These are phyloP conservation scores for Bombycilla garrulus DNA, from an alignment of 2,113 vertebrate species.

Conservation along the genomic window DNA sequence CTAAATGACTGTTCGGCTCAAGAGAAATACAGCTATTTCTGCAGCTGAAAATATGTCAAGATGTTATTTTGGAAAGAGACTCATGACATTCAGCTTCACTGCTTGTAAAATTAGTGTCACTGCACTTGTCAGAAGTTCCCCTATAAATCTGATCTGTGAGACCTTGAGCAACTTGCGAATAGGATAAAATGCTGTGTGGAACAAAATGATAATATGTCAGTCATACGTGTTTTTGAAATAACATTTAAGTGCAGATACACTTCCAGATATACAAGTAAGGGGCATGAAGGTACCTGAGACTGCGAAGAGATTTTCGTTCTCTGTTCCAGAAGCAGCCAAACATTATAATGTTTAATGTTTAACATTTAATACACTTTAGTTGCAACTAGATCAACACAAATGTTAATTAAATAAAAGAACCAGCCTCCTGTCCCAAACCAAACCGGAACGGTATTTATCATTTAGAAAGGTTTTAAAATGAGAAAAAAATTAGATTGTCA, in stretches of 20 bases:
- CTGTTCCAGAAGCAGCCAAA: neutral
- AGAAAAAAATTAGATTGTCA: neutral
- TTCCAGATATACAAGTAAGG: neutral
- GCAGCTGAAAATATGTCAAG: conserved; percentile 7
- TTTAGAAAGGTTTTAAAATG: neutral
- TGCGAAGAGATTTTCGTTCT: neutral
- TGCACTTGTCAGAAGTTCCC: neutral
- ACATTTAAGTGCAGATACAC: neutral
- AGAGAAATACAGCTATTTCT: neutral
- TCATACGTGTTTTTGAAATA: neutral
- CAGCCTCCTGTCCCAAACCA: fast-evolving
- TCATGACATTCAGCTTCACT: conserved; percentile 23
- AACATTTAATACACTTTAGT: neutral
- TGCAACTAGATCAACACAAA: neutral
- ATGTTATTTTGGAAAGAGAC: neutral
- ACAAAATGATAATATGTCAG: neutral
- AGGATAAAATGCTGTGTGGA: neutral
- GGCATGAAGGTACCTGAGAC: neutral
- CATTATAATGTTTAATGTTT: neutral
- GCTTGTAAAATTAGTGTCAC: neutral
- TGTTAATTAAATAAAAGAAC: neutral
- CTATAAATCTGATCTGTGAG: conserved; percentile 18
- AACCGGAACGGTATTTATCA: neutral
- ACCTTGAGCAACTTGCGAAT: neutral
- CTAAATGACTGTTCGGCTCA: neutral